Base-by-base conservation (phyloP, 2,888 invertebrate species). In the Adineta ricciae region DNA sequence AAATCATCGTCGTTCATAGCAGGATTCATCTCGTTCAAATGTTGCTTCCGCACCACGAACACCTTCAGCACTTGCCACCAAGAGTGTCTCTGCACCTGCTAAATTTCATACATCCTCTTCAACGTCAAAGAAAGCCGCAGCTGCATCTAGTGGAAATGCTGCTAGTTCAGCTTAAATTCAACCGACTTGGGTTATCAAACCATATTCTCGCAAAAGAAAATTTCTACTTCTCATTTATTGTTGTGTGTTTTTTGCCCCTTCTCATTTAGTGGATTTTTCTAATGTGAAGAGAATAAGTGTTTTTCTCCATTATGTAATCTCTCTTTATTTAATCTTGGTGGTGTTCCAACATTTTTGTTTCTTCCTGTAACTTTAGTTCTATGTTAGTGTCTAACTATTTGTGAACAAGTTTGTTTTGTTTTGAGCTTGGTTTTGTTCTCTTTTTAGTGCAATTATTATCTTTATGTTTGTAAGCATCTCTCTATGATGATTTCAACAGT, bases 381-480 rank as follows among this genome's bases (percentile, higher is more conserved):
- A 27, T 36, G 32, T 64, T 64, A 64, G 64, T 64, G 64, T 64
- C 19, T 32, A 16, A 11, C 32, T 64, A 27, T 27, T 16, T 64
- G 64, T 64, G 9, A 64, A 64, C 64, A 64, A 32, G 16, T 27
- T 64, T 64, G 64, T 32, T 64, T 64, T 64, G 64, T 64, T 32
- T 64, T 36, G 32, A 64, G 19, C 32, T 32, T 64, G 32, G 27
- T 24, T 54, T 64, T 32, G 27, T 24, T 54, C 8, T n/a, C 21
- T 54, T 64, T 64, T 32, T 64, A 64, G 64, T 64, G 64, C 64
- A 64, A 64, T 64, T 64, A 32, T 64, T 32, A 64, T 64, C 64
- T 64, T 64, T 19, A 64, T 64, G 64, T 64, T 27, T 64, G 32
- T 64, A 64, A 64, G 64, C 64, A 64, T 64, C 64, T 27, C 64